phyloP scores from a whole-genome alignment of 2,113 vertebrate species.

The Sceloporus tristichus region DNA sequence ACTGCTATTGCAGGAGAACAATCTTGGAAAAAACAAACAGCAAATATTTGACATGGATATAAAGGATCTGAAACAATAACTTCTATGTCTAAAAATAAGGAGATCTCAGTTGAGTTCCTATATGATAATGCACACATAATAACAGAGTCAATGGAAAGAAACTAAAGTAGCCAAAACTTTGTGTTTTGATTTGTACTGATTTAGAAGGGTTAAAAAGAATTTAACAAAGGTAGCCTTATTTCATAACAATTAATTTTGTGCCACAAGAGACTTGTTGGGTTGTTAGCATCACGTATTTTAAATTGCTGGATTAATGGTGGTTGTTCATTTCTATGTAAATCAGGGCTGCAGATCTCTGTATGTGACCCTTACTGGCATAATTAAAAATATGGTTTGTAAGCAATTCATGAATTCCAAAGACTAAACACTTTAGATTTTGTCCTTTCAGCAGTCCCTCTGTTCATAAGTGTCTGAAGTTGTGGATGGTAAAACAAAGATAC shows the following conservation, averaged over 20 bases:
- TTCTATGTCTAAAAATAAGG: too few species aligned
- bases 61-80: too few species aligned
- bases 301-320: slow-evolving; percentile 43
- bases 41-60: too few species aligned
- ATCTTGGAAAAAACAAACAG: too few species aligned
- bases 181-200: neutral
- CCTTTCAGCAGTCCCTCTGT: slow-evolving; percentile 34
- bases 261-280: slow-evolving; percentile 23
- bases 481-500: slow-evolving; percentile 47
- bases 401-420: slow-evolving; percentile 50
- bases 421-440: slow-evolving; percentile 47
- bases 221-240: neutral
- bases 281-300: slow-evolving; percentile 50
- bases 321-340: slow-evolving; percentile 58
- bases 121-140: too few species aligned
- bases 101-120: too few species aligned
- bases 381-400: slow-evolving; percentile 56
- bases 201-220: slow-evolving; percentile 19
- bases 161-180: too few species aligned
- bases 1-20: too few species aligned
- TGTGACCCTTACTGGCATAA: slow-evolving; percentile 50
- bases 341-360: slow-evolving; percentile 9
- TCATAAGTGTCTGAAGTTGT: neutral
- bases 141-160: too few species aligned
- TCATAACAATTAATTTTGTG: slow-evolving; percentile 16